Conservation (phyloP, 2,888 invertebrate genomes). For the Noctua janthina region DNA sequence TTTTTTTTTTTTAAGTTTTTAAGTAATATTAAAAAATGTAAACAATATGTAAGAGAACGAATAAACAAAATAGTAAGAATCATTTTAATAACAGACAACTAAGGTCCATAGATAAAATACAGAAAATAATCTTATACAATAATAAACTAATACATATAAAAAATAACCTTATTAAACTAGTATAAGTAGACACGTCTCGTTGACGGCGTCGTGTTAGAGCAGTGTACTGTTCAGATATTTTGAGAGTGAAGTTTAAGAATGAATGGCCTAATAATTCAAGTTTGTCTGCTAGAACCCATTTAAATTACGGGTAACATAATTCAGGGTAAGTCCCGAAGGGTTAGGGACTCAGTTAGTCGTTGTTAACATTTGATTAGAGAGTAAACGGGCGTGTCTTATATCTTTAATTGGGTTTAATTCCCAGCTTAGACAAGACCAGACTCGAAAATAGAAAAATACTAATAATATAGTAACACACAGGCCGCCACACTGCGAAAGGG, state of each 20-base stretch:
- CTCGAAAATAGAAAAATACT: not conserved
- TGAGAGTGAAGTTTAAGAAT: not conserved
- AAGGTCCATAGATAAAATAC: no score
- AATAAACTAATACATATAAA: no score
- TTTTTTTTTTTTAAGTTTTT: no score
- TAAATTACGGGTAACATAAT: conserved; percentile 43
- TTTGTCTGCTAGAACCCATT: conserved; percentile 16
- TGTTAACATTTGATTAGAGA: conserved; percentile 31
- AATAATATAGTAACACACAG: not conserved
- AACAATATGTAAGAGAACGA: no score
- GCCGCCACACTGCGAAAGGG: no score
- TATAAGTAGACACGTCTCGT: no score
- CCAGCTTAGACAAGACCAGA: not conserved
- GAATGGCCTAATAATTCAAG: conserved; percentile 32
- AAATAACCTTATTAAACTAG: no score
- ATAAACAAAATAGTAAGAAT: no score
- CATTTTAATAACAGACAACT: no score
- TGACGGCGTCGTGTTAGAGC: no score
- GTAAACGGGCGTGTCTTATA: conserved; percentile 6
- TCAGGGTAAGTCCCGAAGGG: conserved; percentile 30
- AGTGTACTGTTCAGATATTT: not conserved
- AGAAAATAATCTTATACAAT: no score
- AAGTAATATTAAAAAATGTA: no score
- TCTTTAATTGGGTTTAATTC: conserved; percentile 4
- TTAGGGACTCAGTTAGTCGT: conserved; percentile 14